A percentile compares a stretch with the other conserved stretches of the same genome.
Conservation (phyloP, 2,888 invertebrate genomes). For the Leuctra nigra region DNA sequence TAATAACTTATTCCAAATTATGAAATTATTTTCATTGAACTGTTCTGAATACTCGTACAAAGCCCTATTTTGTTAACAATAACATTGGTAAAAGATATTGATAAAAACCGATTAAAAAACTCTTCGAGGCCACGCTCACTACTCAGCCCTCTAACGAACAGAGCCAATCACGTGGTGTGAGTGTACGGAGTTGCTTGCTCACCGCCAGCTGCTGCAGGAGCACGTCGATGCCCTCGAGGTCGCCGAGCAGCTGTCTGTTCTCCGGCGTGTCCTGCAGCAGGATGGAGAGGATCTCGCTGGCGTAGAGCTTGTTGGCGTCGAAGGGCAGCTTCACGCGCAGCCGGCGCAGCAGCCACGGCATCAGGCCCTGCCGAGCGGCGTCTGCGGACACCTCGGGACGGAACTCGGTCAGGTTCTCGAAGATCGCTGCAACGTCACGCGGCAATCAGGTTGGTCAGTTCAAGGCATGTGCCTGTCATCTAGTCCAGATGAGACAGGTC, state of each 20-base stretch:
- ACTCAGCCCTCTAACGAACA: too few species aligned
- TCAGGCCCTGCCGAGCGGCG: constrained; percentile 82
- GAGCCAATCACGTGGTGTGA: too few species aligned
- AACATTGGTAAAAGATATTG: too few species aligned
- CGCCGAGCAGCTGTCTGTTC: constrained; percentile 76
- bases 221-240: constrained; percentile 92
- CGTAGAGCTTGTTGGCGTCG: constrained; percentile 92
- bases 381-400: constrained; percentile 75
- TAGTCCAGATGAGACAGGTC: too few species aligned
- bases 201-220: constrained; percentile 90
- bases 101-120: too few species aligned
- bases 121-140: too few species aligned
- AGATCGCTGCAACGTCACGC: constrained; percentile 69
- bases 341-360: constrained; percentile 88
- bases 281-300: constrained; percentile 93
- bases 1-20: too few species aligned
- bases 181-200: constrained; percentile 35
- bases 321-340: constrained; percentile 85
- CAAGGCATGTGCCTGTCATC: too few species aligned
- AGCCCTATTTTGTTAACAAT: too few species aligned
- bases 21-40: too few species aligned
- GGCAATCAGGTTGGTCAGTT: too few species aligned
- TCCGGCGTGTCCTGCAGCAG: constrained; percentile 84
- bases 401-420: constrained; percentile 94
- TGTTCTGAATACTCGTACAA: too few species aligned